Evolutionary conservation across 2,113 vertebrate genomes (phyloP).

Genomic region (Psophia crepitans): DNA sequence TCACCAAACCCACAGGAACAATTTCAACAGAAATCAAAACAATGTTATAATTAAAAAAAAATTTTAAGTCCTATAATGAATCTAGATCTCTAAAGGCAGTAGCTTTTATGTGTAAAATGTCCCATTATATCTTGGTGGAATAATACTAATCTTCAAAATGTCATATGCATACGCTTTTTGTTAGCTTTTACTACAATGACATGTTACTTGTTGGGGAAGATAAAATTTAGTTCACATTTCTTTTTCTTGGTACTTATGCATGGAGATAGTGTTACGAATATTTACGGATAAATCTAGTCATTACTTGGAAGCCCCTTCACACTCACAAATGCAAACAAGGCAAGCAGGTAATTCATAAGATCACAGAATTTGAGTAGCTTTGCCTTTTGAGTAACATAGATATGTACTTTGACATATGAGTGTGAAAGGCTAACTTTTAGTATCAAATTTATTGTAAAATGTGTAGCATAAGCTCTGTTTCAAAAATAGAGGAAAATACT

Average conservation of each 20-base stretch:
- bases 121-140: background rate
- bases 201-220: rapidly evolving
- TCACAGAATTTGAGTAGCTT: background rate
- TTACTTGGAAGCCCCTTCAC: background rate
- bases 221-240: background rate
- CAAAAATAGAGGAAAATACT: background rate
- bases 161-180: background rate
- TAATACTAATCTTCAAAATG: background rate
- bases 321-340: rapidly evolving
- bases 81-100: rapidly evolving
- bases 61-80: background rate
- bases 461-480: background rate
- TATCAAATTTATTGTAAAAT: background rate
- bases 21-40: background rate
- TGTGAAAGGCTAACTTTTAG: background rate
- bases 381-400: background rate
- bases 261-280: background rate
- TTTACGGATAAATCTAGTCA: background rate
- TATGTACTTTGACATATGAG: background rate
- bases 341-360: background rate
- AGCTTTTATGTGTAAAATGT: background rate
- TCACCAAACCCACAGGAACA: background rate
- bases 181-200: background rate
- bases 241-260: background rate
- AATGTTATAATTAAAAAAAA: background rate